phyloP scores from a whole-genome alignment of 2,888 invertebrate genomes.

The Gasteruption jaculator region DNA sequence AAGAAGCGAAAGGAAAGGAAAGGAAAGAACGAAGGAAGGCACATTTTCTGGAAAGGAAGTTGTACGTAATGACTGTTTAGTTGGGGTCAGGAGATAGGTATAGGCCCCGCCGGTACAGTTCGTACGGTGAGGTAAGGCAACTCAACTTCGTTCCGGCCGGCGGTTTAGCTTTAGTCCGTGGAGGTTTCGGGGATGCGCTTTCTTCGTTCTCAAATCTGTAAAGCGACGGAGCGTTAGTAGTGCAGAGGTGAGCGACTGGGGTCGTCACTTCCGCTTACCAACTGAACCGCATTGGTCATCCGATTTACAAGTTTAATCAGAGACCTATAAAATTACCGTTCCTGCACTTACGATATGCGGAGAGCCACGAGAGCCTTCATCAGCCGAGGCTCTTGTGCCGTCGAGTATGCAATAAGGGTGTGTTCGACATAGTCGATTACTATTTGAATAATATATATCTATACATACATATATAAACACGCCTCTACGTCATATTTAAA shows the following conservation, averaged over 20 bases:
- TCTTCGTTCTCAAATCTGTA: conserved; percentile 39
- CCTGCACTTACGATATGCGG: conserved; percentile 4
- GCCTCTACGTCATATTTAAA: conserved; percentile 27
- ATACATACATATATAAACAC: conserved; percentile 24
- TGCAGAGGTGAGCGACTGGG: conserved; percentile 51
- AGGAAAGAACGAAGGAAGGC: conserved; percentile 1
- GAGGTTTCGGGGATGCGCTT: conserved; percentile 40
- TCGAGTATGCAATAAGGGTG: conserved; percentile 35
- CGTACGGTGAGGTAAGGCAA: conserved; percentile 3
- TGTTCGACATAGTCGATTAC: conserved; percentile 35
- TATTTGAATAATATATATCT: conserved; percentile 43
- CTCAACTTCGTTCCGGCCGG: neutral
- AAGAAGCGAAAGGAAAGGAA: neutral
- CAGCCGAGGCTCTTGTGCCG: conserved; percentile 18
- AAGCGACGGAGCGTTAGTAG: conserved; percentile 46
- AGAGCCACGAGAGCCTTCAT: neutral
- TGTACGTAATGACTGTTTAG: too few species aligned
- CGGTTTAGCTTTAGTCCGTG: conserved; percentile 25
- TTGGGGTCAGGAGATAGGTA: conserved; percentile 23
- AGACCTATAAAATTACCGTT: conserved; percentile 45
- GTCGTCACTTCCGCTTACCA: conserved; percentile 51
- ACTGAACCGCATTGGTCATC: conserved; percentile 45
- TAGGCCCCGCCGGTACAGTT: too few species aligned
- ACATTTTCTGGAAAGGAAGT: conserved; percentile 1
- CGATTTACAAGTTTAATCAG: conserved; percentile 53